A percentile compares a stretch with the other conserved stretches of the same genome.
These are phyloP conservation scores for Hylia prasina DNA, from an alignment of 2,113 vertebrate species.

Conservation along the genomic window DNA sequence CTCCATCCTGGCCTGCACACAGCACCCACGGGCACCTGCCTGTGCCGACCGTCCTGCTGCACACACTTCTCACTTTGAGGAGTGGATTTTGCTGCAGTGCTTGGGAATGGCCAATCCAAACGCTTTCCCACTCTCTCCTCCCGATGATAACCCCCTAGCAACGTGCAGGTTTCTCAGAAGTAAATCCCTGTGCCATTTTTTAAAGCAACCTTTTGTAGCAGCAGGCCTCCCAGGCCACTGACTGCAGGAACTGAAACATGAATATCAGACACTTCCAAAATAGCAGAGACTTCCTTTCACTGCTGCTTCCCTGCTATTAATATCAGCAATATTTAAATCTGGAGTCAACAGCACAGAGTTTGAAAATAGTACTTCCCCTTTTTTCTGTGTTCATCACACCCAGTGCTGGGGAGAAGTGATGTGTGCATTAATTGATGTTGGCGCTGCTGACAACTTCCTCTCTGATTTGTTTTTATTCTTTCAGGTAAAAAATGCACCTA, in stretches of 20 bases:
- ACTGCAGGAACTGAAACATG: not conserved
- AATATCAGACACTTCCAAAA: not conserved
- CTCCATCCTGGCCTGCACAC: not conserved
- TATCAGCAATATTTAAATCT: not conserved
- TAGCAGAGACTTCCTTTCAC: not conserved
- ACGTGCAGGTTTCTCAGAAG: not conserved
- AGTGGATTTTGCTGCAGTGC: not conserved
- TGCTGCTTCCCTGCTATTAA: not conserved
- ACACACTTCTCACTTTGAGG: not conserved
- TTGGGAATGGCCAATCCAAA: not conserved
- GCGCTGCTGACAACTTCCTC: not conserved
- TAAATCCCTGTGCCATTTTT: not conserved
- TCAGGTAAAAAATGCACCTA: conserved; percentile 92
- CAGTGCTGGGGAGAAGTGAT: not conserved
- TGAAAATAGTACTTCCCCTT: not conserved
- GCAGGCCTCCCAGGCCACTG: not conserved
- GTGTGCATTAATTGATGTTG: fast-evolving
- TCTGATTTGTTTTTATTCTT: not conserved
- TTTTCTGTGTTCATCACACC: not conserved
- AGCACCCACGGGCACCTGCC: not conserved
- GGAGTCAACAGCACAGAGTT: not conserved
- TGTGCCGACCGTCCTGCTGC: not conserved
- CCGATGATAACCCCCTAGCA: not conserved
- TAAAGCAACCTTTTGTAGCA: not conserved
- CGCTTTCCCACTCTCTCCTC: not conserved